Percentiles rank a stretch among this genome's conserved stretches.
Conservation (phyloP, 1,140 invertebrate species). For the Drosophila nikananu region DNA sequence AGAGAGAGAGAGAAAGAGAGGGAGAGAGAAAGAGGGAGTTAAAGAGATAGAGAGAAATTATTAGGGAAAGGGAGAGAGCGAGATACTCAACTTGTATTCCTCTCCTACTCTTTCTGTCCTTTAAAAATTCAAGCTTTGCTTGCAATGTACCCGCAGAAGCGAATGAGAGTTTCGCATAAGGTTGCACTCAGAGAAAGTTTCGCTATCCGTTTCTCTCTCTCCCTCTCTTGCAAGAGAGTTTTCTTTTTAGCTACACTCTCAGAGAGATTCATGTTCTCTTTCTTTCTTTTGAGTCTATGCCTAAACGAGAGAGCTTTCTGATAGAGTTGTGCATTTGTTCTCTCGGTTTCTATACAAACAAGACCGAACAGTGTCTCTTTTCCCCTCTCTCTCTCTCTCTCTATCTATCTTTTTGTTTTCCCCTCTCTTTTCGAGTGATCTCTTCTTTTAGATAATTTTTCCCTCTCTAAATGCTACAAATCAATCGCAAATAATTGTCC, state of each 20-base stretch:
- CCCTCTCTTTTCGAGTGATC: neutral
- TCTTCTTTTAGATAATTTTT: neutral
- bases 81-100: too few relatives aligned
- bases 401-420: too few relatives aligned
- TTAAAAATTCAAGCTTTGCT: neutral
- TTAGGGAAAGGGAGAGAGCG: too few relatives aligned
- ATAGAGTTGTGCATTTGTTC: neutral
- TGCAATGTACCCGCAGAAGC: neutral
- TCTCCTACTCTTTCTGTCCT: too few relatives aligned
- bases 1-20: too few relatives aligned
- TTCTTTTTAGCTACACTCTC: too few relatives aligned
- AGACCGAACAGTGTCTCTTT: neutral
- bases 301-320: too few relatives aligned
- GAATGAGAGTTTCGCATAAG: neutral
- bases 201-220: neutral
- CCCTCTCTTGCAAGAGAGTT: neutral
- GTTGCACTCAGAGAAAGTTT: neutral
- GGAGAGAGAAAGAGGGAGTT: too few relatives aligned
- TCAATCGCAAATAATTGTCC: constrained; percentile 11
- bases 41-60: too few relatives aligned
- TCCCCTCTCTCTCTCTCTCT: too few relatives aligned
- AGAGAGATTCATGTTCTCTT: neutral
- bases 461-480: neutral
- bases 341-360: neutral
- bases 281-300: too few relatives aligned